Evolutionary conservation across 1,140 invertebrate species (phyloP).

Genomic region (Cecropterus lyciades): DNA sequence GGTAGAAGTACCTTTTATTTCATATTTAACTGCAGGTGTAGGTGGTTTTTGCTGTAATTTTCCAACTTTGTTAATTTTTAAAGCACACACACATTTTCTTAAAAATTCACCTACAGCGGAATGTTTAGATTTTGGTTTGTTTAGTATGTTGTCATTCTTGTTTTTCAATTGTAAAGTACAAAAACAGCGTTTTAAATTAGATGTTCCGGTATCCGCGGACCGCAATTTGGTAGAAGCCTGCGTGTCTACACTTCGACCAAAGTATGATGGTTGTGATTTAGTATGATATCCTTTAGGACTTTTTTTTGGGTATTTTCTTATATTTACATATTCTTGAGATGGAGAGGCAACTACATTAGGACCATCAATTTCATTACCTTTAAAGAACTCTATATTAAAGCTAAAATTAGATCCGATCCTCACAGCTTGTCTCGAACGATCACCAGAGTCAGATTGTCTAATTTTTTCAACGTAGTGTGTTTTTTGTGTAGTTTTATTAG

Average conservation of each 20-base stretch:
- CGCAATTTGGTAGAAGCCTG: constrained; percentile 3
- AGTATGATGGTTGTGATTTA: neutral
- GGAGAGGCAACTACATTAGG: neutral
- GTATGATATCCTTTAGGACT: constrained; percentile 1
- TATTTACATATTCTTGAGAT: neutral
- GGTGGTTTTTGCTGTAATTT: constrained; percentile 14
- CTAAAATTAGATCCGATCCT: constrained; percentile 48
- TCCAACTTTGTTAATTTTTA: constrained; percentile 39
- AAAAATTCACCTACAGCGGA: constrained; percentile 21
- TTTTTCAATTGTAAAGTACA: constrained; percentile 43
- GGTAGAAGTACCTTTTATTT: constrained; percentile 11
- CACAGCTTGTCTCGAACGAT: constrained; percentile 33
- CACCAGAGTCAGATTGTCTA: neutral
- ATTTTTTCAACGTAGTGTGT: constrained; percentile 1
- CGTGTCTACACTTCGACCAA: neutral
- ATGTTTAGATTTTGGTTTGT: constrained; percentile 11
- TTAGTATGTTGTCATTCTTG: constrained; percentile 7
- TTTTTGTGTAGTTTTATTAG: constrained; percentile 8
- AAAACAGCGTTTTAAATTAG: constrained; percentile 40
- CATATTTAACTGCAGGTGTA: constrained; percentile 12
- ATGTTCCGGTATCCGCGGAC: neutral
- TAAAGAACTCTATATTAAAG: constrained; percentile 52
- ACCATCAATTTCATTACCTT: constrained; percentile 7
- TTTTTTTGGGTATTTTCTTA: neutral
- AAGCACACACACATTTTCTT: constrained; percentile 47